Base-by-base conservation (phyloP, 2,797 vertebrate species). In the Amblyopsis hoosieri region DNA sequence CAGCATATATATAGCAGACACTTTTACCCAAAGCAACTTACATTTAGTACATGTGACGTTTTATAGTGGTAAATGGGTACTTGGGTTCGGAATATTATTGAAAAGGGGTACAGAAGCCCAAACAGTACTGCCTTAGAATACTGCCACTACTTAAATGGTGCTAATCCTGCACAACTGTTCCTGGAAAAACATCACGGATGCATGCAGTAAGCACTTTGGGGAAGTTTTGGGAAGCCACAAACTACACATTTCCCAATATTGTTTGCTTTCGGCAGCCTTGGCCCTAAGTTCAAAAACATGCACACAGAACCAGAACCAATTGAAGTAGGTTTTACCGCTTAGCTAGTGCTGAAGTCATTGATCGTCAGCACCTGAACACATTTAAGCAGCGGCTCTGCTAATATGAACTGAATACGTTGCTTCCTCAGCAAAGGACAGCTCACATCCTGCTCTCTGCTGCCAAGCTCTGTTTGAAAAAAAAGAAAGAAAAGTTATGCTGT, bases 391-490 rank as follows among this genome's bases (percentile, higher is more conserved):
- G 9, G 37, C 37, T 9, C 37, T 9, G 6, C 9, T 12, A 12
- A 48, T n/a, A 48, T n/a, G n/a, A 12, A 48, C 47, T 4, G 10
- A 48, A 48, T 12, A 42, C 9, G 23, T 31, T 6, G 2, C 15
- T 69, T 77, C 67, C 67, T 76, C 75, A 77, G 74, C 64, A 31
- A 50, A 72, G 67, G 69, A 72, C 50, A 82, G 74, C 59, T 60
- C 19, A 75, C 82, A 73, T 86, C 85, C 83, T 83, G 78, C 72
- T 65, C 77, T 68, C 57, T 45, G 61, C 59, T 19, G 45, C 19
- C 45, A 2, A 47, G 45, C 37, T 67, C 50, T 65, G 60, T 62
- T 19, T 19, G 15, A 17, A 29, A 19, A 54, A 31, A 4, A 23
- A 8, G 15, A 6, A 37, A 42, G 12, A n/a, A 19, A 13, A 1